Evolutionary conservation across 2,888 invertebrate species (phyloP).

Genomic region (Andricus curvator): DNA sequence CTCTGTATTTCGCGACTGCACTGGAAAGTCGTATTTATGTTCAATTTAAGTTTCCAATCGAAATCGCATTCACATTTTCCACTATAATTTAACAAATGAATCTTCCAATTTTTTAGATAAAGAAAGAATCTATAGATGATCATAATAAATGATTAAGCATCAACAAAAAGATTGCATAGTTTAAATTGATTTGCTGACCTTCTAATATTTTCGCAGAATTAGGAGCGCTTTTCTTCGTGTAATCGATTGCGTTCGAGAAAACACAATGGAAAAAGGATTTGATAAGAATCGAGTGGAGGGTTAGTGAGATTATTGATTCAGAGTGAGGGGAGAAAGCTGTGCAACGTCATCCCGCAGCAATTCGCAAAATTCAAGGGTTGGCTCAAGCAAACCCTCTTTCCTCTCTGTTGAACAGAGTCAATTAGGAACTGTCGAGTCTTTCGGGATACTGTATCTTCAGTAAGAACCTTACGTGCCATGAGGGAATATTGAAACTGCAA

Average conservation of each 20-base stretch:
- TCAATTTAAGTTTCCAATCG: slow-evolving; percentile 4
- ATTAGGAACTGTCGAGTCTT: slow-evolving; percentile 36
- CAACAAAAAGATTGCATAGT: background rate
- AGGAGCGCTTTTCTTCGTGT: slow-evolving; percentile 6
- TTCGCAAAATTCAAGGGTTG: slow-evolving; percentile 61
- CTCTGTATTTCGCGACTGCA: slow-evolving; percentile 64
- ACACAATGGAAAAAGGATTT: slow-evolving; percentile 39
- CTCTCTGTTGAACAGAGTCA: slow-evolving; percentile 46
- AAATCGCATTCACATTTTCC: background rate
- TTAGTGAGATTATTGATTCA: slow-evolving; percentile 67
- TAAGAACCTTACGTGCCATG: slow-evolving; percentile 5
- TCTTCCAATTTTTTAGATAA: background rate
- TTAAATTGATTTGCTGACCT: background rate
- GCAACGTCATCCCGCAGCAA: slow-evolving; percentile 72
- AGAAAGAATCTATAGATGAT: background rate
- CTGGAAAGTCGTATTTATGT: slow-evolving; percentile 53
- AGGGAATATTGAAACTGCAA: slow-evolving; percentile 23
- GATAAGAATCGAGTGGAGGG: slow-evolving; percentile 45
- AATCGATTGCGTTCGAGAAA: background rate
- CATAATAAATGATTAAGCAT: background rate
- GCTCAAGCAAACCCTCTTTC: slow-evolving; percentile 45
- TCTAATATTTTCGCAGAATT: background rate
- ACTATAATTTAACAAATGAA: background rate
- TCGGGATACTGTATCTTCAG: slow-evolving; percentile 24
- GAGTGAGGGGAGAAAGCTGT: slow-evolving; percentile 58